phyloP scores from a whole-genome alignment of 2,888 invertebrate genomes.

The Archaeoteleia sp. region DNA sequence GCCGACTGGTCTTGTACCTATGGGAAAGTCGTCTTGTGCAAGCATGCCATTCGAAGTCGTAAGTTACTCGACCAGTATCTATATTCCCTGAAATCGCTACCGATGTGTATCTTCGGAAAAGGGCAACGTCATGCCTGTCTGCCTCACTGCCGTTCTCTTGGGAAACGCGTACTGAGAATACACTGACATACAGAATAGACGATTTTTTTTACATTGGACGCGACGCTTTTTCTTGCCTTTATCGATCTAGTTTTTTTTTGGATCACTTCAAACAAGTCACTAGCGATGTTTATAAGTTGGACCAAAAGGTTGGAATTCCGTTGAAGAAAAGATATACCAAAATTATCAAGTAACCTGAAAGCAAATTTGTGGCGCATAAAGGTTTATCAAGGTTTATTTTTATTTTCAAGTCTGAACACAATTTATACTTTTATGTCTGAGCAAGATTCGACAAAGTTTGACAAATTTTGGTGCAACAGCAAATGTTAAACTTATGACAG shows the following conservation, averaged over 20 bases:
- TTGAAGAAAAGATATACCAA: too few species aligned
- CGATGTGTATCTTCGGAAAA: conserved; percentile 53
- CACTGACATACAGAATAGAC: conserved; percentile 4
- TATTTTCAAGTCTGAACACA: too few species aligned
- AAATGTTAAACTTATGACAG: too few species aligned
- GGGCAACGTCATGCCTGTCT: conserved; percentile 39
- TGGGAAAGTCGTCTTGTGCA: conserved; percentile 54
- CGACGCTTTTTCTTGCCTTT: conserved; percentile 7
- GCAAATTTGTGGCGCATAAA: too few species aligned
- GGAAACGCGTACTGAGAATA: conserved; percentile 42
- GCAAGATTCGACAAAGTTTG: too few species aligned
- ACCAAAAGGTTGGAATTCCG: too few species aligned
- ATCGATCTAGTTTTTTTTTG: conserved; percentile 27
- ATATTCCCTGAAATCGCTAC: conserved; percentile 49
- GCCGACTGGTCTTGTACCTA: conserved; percentile 43
- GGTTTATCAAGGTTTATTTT: too few species aligned
- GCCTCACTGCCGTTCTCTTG: conserved; percentile 39
- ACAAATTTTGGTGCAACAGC: too few species aligned
- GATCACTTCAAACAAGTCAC: conserved; percentile 13
- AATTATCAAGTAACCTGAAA: too few species aligned
- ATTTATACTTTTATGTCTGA: too few species aligned
- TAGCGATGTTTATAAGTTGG: too few species aligned
- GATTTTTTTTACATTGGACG: too few species aligned
- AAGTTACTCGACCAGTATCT: conserved; percentile 46
- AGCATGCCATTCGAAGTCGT: conserved; percentile 44